Base-by-base conservation (phyloP, 2,113 vertebrate species). In the Kobus ellipsiprymnus region DNA sequence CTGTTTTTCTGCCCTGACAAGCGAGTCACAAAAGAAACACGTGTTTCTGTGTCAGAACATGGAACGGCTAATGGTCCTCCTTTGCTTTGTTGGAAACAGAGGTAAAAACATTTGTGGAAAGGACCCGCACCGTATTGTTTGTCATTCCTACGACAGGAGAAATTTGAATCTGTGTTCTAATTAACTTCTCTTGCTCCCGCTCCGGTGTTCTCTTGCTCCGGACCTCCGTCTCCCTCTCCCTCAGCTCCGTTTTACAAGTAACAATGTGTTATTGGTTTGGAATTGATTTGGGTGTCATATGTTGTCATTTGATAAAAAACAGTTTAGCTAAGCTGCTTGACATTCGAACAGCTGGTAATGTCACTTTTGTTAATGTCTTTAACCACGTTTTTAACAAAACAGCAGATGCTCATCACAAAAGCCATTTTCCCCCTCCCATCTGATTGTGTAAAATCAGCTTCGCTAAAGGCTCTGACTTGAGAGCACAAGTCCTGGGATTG, bases 401-500 rank as follows among this genome's bases (percentile, higher is more conserved):
- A 99, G 98, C 99, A 99, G 99, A 99, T 99, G 99, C 99, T 99
- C 98, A 97, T 98, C 98, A 99, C 99, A 99, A 99, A 99, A 99
- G 98, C 98, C 98, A 98, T 99, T 99, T 99, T 99, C 98, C 99
- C 99, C 98, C 98, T 98, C 98, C 98, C 98, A 92, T 98, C 96
- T 46, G 94, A 98, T 98, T 98, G 98, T 98, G 96, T 98, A 90
- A 98, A 98, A 98, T 98, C 97, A 97, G 98, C 95, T 91, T 97
- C 97, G 74, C 95, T 94, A 64, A 44, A 85, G 92, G 97, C 96
- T 96, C 97, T 96, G 97, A 95, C 98, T 98, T 91, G 97, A 97
- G 83, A 97, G 85, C 74, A 50, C 87, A 97, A 54, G 64, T 93
- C 62, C 78, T 91, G 88, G 64, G 64, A 97, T 64, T 80, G 85